These are phyloP conservation scores for Halcyon badia DNA, from an alignment of 2,797 vertebrate species.

Conservation along the genomic window DNA sequence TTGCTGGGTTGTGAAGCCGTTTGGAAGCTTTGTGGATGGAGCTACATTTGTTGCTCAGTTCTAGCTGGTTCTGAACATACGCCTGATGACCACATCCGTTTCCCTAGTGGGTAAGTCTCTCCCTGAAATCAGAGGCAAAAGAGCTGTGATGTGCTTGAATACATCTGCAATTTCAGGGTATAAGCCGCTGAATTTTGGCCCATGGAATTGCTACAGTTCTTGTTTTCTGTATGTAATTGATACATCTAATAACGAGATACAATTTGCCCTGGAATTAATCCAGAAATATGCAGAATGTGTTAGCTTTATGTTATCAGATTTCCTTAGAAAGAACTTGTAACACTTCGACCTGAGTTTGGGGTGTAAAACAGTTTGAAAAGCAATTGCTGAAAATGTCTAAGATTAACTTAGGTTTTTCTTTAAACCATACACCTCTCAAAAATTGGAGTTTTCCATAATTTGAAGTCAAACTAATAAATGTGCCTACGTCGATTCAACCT, in stretches of 20 bases:
- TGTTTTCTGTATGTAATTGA: neutral
- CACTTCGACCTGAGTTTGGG: neutral
- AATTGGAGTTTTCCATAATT: neutral
- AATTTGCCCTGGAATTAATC: neutral
- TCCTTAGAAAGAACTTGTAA: neutral
- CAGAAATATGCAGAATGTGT: neutral
- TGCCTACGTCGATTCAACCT: neutral
- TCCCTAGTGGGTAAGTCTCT: neutral
- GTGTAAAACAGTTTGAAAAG: neutral
- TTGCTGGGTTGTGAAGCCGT: fast-evolving
- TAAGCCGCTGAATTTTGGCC: neutral
- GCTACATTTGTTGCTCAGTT: neutral
- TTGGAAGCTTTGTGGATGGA: neutral
- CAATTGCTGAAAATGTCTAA: neutral
- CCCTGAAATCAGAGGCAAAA: neutral
- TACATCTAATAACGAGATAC: neutral
- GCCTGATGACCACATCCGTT: neutral
- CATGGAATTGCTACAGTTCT: neutral
- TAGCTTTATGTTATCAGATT: neutral
- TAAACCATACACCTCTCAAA: neutral
- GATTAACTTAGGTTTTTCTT: neutral
- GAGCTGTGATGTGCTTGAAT: neutral
- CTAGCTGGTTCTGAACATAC: neutral
- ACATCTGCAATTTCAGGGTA: neutral
- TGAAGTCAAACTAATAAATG: neutral